These are phyloP conservation scores for Alcis repandata DNA, from an alignment of 2,888 invertebrate genomes.

Conservation along the genomic window DNA sequence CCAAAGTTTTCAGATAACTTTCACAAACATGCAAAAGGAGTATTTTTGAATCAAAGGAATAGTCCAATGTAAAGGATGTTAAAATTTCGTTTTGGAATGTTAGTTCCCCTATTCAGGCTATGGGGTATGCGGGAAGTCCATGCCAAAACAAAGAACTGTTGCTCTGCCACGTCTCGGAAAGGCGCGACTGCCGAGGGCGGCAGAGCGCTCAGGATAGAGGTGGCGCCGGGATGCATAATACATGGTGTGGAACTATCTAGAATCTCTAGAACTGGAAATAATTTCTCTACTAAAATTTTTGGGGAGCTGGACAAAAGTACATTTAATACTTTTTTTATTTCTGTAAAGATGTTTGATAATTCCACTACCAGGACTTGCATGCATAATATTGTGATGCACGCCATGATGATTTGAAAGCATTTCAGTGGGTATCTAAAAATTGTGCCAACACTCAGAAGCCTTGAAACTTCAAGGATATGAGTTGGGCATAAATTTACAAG, in stretches of 20 bases:
- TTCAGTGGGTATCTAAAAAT: too few species aligned
- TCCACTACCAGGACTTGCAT: neutral
- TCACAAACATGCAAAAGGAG: neutral
- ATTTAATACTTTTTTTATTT: neutral
- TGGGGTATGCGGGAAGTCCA: conserved; percentile 55
- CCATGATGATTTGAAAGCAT: too few species aligned
- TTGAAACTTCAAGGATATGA: too few species aligned
- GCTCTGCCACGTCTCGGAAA: conserved; percentile 83
- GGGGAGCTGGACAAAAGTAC: neutral
- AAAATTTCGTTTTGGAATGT: conserved; percentile 66
- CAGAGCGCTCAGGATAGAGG: conserved; percentile 79
- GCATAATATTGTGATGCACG: neutral
- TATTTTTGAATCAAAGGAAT: conserved; percentile 27
- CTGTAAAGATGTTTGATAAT: neutral
- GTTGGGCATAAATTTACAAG: too few species aligned
- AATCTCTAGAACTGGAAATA: neutral
- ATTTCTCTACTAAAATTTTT: neutral
- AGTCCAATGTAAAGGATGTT: conserved; percentile 55
- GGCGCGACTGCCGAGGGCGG: conserved; percentile 65
- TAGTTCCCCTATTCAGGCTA: conserved; percentile 79
- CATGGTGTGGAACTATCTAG: neutral
- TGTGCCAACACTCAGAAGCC: too few species aligned
- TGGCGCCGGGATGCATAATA: conserved; percentile 49
- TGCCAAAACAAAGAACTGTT: conserved; percentile 79
- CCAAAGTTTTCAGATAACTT: neutral